Base-by-base conservation (phyloP, 2,797 vertebrate genomes). In the Hybognathus amarus region DNA sequence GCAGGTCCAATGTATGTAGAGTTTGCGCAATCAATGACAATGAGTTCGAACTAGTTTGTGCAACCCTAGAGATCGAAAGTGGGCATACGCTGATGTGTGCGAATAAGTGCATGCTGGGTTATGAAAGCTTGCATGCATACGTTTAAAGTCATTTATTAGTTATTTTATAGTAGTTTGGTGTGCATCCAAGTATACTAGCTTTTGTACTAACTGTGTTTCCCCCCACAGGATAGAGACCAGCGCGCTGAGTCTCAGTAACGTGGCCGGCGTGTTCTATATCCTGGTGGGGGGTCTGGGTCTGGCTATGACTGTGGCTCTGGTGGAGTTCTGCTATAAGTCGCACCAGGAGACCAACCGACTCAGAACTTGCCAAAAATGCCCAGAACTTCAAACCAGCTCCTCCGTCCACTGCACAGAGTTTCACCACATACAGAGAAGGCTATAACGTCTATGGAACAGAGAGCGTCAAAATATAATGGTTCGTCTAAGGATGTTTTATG, bases 311-410 rank as follows among this genome's bases (percentile, higher is more conserved):
- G 98, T 99, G 95, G 98, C 98, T 86, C 94, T 99, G 92, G 97
- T 99, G 93, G 98, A 99, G 94, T 99, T 99, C 94, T 99, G 98
- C 95, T 99, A 99, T 95, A 99, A 99, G 94, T 99, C 98, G 82
- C 96, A 97, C 88, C 97, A 98, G 88, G 98, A 99, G 94, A 96
- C 98, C 91, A 99, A 99, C 95, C 94, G 94, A 92, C 97, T 99
- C 93, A 98, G n/a, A 97, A 94, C 94, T 99, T 91, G 96, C 95
- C 92, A 98, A 98, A 95, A 98, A 97, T 91, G 93, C 96, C 54
- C 97, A 98, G 94, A 98, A 97, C 94, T 98, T 99, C 96, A 99
- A 99, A 93, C 96, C 97, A 79, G 93, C 96, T 91, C 97, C 97
- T 70, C 94, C 97, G 47, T 92, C 96, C 91, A 97, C 96, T 91